Conservation (phyloP, 1,140 invertebrate species). For the Nilaparvata lugens region DNA sequence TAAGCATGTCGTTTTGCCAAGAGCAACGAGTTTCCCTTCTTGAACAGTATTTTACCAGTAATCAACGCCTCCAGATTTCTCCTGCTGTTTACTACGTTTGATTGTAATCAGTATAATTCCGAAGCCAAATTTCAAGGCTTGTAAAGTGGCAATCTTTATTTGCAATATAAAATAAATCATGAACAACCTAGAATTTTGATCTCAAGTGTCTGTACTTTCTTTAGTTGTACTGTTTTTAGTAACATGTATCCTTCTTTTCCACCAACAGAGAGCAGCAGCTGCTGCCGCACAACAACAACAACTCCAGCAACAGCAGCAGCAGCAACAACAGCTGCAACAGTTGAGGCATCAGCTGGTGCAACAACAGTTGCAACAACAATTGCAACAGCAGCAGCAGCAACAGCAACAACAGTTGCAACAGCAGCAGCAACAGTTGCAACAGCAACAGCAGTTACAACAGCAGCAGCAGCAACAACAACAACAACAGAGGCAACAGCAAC, state of each 20-base stretch:
- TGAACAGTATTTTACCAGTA: no score
- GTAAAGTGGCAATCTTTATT: no score
- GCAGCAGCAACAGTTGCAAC: constrained; percentile 4
- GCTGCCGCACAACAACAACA: constrained; percentile 38
- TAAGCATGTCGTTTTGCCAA: no score
- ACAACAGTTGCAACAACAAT: constrained; percentile 23
- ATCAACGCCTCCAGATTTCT: no score
- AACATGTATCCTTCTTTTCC: not conserved
- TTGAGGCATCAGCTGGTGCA: constrained; percentile 14
- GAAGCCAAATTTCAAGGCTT: no score
- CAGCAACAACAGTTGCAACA: constrained; percentile 17
- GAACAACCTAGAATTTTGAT: no score
- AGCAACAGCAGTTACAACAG: constrained; percentile 5
- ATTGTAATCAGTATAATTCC: no score
- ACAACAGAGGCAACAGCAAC: not conserved
- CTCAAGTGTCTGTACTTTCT: no score
- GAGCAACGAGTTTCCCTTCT: no score
- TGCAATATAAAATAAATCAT: no score
- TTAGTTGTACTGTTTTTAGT: no score
- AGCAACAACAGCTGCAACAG: constrained; percentile 9
- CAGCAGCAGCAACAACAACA: not conserved
- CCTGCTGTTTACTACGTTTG: no score
- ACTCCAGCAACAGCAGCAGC: constrained; percentile 20
- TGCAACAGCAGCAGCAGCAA: constrained; percentile 29
- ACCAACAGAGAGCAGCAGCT: constrained; percentile 27